Evolutionary conservation across 2,797 vertebrate species (phyloP).

Genomic region (Rhynchotus rufescens): DNA sequence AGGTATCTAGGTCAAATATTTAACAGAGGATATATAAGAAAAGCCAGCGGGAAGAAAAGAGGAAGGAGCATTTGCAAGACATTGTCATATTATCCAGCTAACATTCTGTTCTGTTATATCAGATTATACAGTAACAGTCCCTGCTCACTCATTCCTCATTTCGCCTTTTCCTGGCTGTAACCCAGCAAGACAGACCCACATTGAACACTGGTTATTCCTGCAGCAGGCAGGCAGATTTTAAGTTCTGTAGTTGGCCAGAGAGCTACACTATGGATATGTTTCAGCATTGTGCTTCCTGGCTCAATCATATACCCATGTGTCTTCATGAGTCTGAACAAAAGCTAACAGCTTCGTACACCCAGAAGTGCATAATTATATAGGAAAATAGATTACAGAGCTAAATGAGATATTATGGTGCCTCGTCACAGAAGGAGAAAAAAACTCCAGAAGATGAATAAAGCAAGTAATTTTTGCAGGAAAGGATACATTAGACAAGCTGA

Average conservation of each 20-base stretch:
- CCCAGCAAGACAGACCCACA: not conserved
- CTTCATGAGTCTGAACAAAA: not conserved
- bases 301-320: not conserved
- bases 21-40: not conserved
- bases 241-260: not conserved
- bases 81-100: not conserved
- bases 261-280: not conserved
- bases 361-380: not conserved
- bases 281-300: not conserved
- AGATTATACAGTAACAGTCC: not conserved
- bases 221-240: not conserved
- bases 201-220: not conserved
- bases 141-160: not conserved
- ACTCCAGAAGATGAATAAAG: not conserved
- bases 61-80: not conserved
- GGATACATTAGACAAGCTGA: not conserved
- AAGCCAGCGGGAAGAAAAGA: too few species aligned
- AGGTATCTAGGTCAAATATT: not conserved
- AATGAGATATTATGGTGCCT: not conserved
- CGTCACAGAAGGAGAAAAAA: not conserved
- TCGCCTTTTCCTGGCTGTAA: slow-evolving; percentile 3
- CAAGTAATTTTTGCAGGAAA: not conserved
- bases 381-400: not conserved
- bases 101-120: not conserved
- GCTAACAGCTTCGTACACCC: too few species aligned